Percentiles rank a stretch among this genome's conserved stretches.
Conservation (phyloP, 2,797 vertebrate genomes). For the Dendrocincla tyrannina region DNA sequence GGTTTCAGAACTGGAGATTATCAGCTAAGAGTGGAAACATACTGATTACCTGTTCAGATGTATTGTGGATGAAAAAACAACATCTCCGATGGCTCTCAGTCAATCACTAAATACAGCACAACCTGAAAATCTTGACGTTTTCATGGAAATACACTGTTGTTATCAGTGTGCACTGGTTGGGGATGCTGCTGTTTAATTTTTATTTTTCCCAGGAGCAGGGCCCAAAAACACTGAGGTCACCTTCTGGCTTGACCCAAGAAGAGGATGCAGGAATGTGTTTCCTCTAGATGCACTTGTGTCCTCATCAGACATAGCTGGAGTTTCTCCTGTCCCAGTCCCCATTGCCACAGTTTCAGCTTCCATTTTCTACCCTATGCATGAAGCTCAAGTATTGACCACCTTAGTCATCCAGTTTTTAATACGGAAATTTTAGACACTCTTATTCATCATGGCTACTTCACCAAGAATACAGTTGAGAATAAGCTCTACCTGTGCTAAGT, state of each 20-base stretch:
- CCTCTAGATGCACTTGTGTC: neutral
- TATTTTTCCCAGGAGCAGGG: neutral
- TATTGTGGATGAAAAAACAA: neutral
- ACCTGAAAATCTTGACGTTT: neutral
- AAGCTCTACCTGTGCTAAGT: neutral
- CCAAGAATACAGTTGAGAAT: rapidly evolving
- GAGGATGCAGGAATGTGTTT: rapidly evolving
- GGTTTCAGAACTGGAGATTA: neutral
- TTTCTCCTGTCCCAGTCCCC: neutral
- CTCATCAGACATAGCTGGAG: neutral
- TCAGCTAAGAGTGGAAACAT: neutral
- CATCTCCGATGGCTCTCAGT: neutral
- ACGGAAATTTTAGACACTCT: neutral
- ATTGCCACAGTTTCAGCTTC: neutral
- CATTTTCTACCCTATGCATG: neutral
- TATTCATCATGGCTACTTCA: neutral
- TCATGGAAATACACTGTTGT: neutral
- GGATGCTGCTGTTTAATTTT: neutral
- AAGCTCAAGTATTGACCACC: neutral
- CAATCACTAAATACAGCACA: neutral
- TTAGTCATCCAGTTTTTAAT: neutral
- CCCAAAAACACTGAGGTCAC: neutral
- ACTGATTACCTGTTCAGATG: neutral
- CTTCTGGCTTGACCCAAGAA: neutral
- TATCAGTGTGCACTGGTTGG: neutral